phyloP scores from a whole-genome alignment of 1,140 invertebrate genomes.

The Drosophila micromelanica region DNA sequence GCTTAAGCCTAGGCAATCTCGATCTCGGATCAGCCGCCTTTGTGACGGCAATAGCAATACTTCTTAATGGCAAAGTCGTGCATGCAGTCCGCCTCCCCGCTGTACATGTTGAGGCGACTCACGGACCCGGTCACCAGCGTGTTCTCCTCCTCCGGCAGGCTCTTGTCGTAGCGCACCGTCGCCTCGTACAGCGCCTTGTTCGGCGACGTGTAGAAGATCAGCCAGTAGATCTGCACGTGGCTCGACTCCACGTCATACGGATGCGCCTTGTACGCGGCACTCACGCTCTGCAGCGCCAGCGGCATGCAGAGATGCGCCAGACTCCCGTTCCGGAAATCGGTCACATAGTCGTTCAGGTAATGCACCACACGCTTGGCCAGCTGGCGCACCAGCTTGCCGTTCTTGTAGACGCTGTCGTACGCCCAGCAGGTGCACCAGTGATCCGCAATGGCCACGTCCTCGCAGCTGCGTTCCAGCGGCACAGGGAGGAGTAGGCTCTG shows the following conservation, averaged over 20 bases:
- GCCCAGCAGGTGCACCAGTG: conserved; percentile 92
- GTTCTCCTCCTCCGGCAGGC: conserved; percentile 39
- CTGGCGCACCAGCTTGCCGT: conserved; percentile 82
- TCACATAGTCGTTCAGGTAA: conserved; percentile 83
- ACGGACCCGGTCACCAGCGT: conserved; percentile 84
- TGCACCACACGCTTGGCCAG: conserved; percentile 85
- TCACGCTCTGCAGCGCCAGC: conserved; percentile 46
- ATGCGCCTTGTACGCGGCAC: conserved; percentile 56
- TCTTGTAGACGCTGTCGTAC: conserved; percentile 84
- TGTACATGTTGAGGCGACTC: conserved; percentile 87
- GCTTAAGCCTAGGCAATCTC: conserved; percentile 41
- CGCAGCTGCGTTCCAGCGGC: conserved; percentile 88
- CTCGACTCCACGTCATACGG: conserved; percentile 26
- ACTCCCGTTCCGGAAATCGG: conserved; percentile 63
- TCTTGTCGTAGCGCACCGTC: conserved; percentile 85
- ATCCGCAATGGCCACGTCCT: conserved; percentile 88
- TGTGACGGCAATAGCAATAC: conserved; percentile 85
- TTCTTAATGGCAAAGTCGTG: conserved; percentile 85
- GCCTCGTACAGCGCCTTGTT: conserved; percentile 87
- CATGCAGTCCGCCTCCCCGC: conserved; percentile 85
- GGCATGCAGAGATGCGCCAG: conserved; percentile 57
- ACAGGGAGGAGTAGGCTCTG: conserved; percentile 89
- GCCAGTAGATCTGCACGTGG: conserved; percentile 55
- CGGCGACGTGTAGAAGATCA: conserved; percentile 86
- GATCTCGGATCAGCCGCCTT: conserved; percentile 34